Percentiles rank a stretch among this genome's conserved stretches.
Conservation (phyloP, 1,140 invertebrate genomes). For the Elysia chlorotica region DNA sequence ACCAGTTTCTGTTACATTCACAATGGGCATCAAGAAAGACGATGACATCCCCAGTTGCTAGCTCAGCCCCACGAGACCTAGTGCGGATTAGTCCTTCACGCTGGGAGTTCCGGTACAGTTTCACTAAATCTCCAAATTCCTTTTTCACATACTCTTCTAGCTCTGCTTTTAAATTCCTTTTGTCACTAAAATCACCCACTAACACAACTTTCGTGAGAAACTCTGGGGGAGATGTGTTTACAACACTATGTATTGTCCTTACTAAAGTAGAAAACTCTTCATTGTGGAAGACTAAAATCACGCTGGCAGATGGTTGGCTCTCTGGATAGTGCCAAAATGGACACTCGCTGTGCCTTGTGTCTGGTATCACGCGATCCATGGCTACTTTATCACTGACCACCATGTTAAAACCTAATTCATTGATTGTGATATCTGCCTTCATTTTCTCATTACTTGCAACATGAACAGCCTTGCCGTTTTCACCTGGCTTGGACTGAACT, state of each 20-base stretch:
- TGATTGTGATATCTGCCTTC: conserved; percentile 44
- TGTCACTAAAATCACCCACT: conserved; percentile 97
- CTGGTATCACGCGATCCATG: conserved; percentile 79
- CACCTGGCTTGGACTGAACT: too few relatives aligned
- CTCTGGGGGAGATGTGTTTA: conserved; percentile 88
- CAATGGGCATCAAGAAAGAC: conserved; percentile 94
- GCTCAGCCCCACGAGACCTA: conserved; percentile 88
- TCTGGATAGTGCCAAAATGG: conserved; percentile 95
- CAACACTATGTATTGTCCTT: conserved; percentile 94
- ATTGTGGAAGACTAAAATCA: conserved; percentile 99
- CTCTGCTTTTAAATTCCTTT: conserved; percentile 86
- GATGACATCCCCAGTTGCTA: conserved; percentile 94
- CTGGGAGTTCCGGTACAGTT: conserved; percentile 76
- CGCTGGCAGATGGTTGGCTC: conserved; percentile 84
- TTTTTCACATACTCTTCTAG: conserved; percentile 82
- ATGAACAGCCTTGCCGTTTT: conserved; percentile 55
- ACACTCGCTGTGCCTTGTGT: conserved; percentile 86
- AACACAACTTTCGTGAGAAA: conserved; percentile 94
- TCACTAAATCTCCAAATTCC: conserved; percentile 82
- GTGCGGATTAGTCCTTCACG: conserved; percentile 95
- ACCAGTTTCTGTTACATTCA: conserved; percentile 86
- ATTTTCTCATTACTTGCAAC: conserved; percentile 48
- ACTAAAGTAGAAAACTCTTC: conserved; percentile 93
- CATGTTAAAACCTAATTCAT: conserved; percentile 95
- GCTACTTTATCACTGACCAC: conserved; percentile 94